Evolutionary conservation across 2,888 invertebrate genomes (phyloP).

Genomic region (Cosmia pyralina): DNA sequence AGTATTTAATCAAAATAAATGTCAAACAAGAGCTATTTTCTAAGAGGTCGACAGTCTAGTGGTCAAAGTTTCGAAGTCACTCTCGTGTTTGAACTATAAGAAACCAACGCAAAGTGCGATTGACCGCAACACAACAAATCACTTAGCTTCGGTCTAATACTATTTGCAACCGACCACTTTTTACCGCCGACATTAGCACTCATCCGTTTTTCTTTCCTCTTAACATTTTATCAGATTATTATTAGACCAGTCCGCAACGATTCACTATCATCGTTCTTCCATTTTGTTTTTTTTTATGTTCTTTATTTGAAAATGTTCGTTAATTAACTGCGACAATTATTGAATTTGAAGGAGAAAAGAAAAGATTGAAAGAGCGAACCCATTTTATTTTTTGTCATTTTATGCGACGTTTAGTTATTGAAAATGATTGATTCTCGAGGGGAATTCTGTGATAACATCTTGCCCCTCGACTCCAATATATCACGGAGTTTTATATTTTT

Average conservation of each 20-base stretch:
- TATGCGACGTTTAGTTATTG: conserved; percentile 57
- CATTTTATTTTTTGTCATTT: conserved; percentile 47
- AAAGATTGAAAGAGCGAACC: conserved; percentile 25
- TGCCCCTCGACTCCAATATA: conserved; percentile 47
- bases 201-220: conserved; percentile 61
- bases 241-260: conserved; percentile 59
- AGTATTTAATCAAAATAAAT: conserved; percentile 35
- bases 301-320: conserved; percentile 25
- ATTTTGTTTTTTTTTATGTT: conserved; percentile 37
- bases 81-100: conserved; percentile 74
- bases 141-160: conserved; percentile 81
- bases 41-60: conserved; percentile 39
- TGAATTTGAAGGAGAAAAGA: conserved; percentile 28
- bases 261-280: conserved; percentile 39
- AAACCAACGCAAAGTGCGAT: conserved; percentile 79
- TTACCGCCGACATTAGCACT: conserved; percentile 63
- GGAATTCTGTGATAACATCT: conserved; percentile 53
- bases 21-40: conserved; percentile 27
- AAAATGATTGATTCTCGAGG: conserved; percentile 62
- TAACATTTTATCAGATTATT: conserved; percentile 67
- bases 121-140: conserved; percentile 88
- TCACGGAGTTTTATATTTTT: conserved; percentile 39
- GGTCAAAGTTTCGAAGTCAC: conserved; percentile 76
- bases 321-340: conserved; percentile 53
- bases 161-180: conserved; percentile 74